Base-by-base conservation (phyloP, 2,888 invertebrate species). In the Drosophila villosipedis region DNA sequence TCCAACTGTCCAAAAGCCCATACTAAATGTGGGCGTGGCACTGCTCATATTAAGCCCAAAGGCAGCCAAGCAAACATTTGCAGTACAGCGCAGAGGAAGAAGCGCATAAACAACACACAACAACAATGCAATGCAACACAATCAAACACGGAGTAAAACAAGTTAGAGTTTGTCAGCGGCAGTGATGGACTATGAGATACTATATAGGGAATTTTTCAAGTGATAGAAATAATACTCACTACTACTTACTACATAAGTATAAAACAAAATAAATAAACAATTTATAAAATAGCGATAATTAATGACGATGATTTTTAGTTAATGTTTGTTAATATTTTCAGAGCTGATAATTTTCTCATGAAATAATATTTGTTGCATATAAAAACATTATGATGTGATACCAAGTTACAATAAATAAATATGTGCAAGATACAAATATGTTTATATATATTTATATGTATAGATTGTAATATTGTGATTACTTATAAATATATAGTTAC, bases 51-150 rank as follows among this genome's bases (percentile, higher is more conserved):
- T 73, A 73, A 82, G 82, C 68, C 73, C 66, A 74, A 65, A 58
- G 64, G 62, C 84, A 85, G 82, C 78, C 86, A 86, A 84, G 86
- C 85, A 89, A 89, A 86, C 80, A 89, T 88, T 85, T 80, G 53
- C 70, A 77, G 77, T 70, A 75, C 73, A 84, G 75, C 14, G 76
- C 53, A 16, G 33, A 9, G 28, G 28, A 28, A 37, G 59, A 68
- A 71, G 59, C 79, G 28, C 59, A 68, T 30, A 58, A 63, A 64
- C n/a, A 80, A 70, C 78, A 78, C 62, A 81, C 68, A 74, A 9
- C 57, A 76, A 75, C 67, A 74, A 58, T 25, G 9, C 52, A 39
- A 30, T 35, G 73, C 67, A 68, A 81, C 63, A 71, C 62, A 63
- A 54, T 50, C 41, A 54, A 75, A 67, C 41, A 39, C 39, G 55